phyloP scores from a whole-genome alignment of 2,113 vertebrate species.

The Poecilia latipinna region DNA sequence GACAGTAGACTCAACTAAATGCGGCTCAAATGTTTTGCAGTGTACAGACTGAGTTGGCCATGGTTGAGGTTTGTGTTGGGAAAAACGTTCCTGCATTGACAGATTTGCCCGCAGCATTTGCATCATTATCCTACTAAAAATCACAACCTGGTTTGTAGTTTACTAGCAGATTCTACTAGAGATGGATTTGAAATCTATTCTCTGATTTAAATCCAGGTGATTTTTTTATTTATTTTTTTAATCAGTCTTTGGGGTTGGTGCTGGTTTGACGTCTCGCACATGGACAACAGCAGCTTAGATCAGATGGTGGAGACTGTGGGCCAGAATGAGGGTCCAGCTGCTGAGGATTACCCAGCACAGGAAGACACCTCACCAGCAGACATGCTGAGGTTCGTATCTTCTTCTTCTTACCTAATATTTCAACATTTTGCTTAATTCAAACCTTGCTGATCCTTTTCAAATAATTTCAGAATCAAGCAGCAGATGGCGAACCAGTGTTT shows the following conservation, averaged over 20 bases:
- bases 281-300: slow-evolving; percentile 61
- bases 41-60: no score
- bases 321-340: slow-evolving; percentile 25
- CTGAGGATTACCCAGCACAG: slow-evolving; percentile 25
- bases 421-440: no score
- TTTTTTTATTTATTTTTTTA: neutral
- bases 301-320: slow-evolving; percentile 41
- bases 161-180: no score
- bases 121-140: no score
- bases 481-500: slow-evolving; percentile 82
- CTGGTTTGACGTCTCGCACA: neutral
- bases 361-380: slow-evolving; percentile 45
- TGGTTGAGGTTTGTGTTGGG: no score
- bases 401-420: neutral
- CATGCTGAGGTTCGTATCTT: slow-evolving; percentile 73
- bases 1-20: no score
- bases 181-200: no score
- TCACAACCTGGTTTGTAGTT: no score
- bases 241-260: neutral
- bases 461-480: slow-evolving; percentile 75
- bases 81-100: no score
- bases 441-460: neutral
- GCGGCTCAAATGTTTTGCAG: no score
- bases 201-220: neutral
- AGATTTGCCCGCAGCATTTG: no score